phyloP scores from a whole-genome alignment of 2,113 vertebrate species.

The Sander vitreus region DNA sequence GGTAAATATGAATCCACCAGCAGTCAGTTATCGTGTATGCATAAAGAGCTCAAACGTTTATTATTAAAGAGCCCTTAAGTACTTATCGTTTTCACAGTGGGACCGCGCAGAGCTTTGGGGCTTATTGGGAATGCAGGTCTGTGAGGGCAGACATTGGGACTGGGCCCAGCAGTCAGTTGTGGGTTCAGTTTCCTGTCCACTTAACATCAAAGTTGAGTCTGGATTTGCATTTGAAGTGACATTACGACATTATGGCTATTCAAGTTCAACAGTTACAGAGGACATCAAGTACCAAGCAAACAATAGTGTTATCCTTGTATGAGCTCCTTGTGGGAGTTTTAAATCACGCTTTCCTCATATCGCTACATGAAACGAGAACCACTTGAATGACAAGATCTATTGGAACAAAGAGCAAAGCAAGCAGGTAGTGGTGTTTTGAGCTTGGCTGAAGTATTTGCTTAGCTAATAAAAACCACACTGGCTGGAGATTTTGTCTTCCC shows the following conservation, averaged over 20 bases:
- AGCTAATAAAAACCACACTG: constrained; percentile 78
- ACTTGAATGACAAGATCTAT: constrained; percentile 22
- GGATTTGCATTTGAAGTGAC: constrained; percentile 57
- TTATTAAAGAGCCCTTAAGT: constrained; percentile 19
- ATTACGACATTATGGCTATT: constrained; percentile 29
- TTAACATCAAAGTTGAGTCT: constrained; percentile 62
- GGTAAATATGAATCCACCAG: neutral
- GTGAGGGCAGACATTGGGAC: constrained; percentile 47
- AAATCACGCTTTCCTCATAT: constrained; percentile 13
- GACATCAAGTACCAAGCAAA: constrained; percentile 2
- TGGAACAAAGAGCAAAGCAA: constrained; percentile 31
- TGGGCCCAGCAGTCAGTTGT: constrained; percentile 44
- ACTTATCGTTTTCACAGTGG: constrained; percentile 53
- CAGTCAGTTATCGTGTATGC: neutral
- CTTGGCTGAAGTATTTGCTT: constrained; percentile 54
- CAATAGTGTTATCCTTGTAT: neutral
- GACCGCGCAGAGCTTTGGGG: constrained; percentile 10
- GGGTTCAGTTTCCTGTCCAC: constrained; percentile 71
- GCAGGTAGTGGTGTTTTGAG: constrained; percentile 48
- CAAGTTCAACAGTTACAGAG: constrained; percentile 2
- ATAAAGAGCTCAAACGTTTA: constrained; percentile 8
- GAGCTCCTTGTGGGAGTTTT: constrained; percentile 14
- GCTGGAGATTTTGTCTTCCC: constrained; percentile 57
- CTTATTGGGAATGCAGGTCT: constrained; percentile 46
- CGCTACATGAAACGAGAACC: constrained; percentile 13